Base-by-base conservation (phyloP, 2,888 invertebrate genomes). In the Callinectes sapidus region DNA sequence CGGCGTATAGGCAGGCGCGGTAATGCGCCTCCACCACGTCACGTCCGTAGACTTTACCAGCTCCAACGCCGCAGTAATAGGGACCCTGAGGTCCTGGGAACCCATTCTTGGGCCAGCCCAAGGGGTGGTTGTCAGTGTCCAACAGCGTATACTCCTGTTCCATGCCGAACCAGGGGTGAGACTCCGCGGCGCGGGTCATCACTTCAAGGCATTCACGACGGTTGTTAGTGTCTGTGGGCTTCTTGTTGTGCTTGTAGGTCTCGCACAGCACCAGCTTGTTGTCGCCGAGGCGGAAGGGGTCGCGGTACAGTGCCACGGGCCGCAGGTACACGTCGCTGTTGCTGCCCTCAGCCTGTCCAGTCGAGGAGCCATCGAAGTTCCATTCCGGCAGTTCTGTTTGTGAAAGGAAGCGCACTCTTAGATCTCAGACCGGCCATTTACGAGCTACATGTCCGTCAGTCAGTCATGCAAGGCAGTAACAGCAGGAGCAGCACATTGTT, bases 11-110 rank as follows among this genome's bases (percentile, higher is more conserved):
- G 95, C 99, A 99, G 93, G 98, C 98, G 93, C 97, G 96, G 96
- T 99, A 99, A 96, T 99, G 99, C 16, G 99, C 98, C 96, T 99
- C 99, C 55, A 99, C 98, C 94, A 99, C 97, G 95, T 99, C 99
- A 90, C 99, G 97, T 18, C 99, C 99, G 96, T 98, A 99, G 13
- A 99, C 98, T 96, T 98, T 98, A 96, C 98, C 97, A 91, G 99
- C 98, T 13, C 99, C 99, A 10, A 99, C 99, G 89, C 99, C 99
- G 96, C 99, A 99, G 96, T 99, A 99, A 96, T 99, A 99, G 1
- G 99, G 99, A 1, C 99, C 99, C 96, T 98, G 98, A n/a, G 98
- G 98, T 91, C 98, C 98, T 0, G 98, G 98, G 96, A 97, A 98
- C 89, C 98, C 98, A 95, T 98, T 98, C 95, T 98, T 98, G 81